Evolutionary conservation across 1,140 invertebrate genomes (phyloP).

Genomic region (Diuraphis noxia): DNA sequence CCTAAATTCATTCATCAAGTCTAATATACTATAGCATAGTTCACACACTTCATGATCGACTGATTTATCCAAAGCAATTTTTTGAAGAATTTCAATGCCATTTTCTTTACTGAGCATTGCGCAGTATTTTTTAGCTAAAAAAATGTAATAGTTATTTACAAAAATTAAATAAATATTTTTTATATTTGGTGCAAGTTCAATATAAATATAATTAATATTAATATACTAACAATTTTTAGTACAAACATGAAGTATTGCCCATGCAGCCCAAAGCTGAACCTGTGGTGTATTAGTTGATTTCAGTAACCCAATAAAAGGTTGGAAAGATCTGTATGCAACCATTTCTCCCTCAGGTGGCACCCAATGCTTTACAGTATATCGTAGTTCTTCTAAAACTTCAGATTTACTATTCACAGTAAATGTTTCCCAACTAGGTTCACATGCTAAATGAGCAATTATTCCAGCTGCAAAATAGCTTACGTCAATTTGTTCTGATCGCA

Average conservation of each 20-base stretch:
- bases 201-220: not conserved
- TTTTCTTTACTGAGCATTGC: slow-evolving; percentile 71
- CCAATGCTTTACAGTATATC: slow-evolving; percentile 70
- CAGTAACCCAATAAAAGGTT: slow-evolving; percentile 76
- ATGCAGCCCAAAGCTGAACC: slow-evolving; percentile 80
- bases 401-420: slow-evolving; percentile 59
- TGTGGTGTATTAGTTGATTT: slow-evolving; percentile 66
- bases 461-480: slow-evolving; percentile 84
- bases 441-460: slow-evolving; percentile 77
- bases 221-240: slow-evolving; percentile 72
- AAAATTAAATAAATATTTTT: not conserved
- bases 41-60: slow-evolving; percentile 59
- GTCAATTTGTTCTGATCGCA: slow-evolving; percentile 74
- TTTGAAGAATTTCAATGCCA: slow-evolving; percentile 65
- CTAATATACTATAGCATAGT: slow-evolving; percentile 27
- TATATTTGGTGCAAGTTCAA: not conserved
- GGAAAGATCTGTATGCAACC: slow-evolving; percentile 83
- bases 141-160: slow-evolving; percentile 55
- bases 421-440: slow-evolving; percentile 63
- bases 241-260: slow-evolving; percentile 83
- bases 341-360: slow-evolving; percentile 76
- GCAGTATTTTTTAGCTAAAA: slow-evolving; percentile 73
- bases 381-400: slow-evolving; percentile 66
- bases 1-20: slow-evolving; percentile 46
- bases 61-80: slow-evolving; percentile 59